Evolutionary conservation across 2,113 vertebrate species (phyloP).

Genomic region (Onychostoma macrolepis): DNA sequence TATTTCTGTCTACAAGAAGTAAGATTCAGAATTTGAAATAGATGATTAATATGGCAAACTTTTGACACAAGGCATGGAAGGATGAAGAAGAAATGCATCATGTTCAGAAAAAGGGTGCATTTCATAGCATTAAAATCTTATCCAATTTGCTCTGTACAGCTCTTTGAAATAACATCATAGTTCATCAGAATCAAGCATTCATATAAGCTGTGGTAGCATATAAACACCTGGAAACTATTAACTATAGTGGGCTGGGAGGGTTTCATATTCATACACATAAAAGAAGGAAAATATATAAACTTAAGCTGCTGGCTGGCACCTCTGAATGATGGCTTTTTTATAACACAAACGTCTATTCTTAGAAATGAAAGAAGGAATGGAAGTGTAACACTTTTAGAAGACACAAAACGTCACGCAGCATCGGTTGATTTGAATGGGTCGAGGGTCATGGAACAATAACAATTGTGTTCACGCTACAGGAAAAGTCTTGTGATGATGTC

Average conservation of each 20-base stretch:
- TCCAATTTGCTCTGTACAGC: background rate
- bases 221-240: background rate
- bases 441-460: constrained; percentile 41
- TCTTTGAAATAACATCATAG: background rate
- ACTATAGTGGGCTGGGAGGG: background rate
- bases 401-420: background rate
- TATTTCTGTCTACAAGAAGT: constrained; percentile 5
- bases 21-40: background rate
- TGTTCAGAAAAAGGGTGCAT: background rate
- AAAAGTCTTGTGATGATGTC: constrained; percentile 44
- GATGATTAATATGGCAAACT: background rate
- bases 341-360: background rate
- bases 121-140: background rate
- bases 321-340: background rate
- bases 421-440: background rate
- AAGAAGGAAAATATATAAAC: background rate
- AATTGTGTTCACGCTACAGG: constrained; percentile 14
- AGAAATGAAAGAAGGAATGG: background rate
- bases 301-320: background rate
- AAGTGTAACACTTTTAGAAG: background rate
- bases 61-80: background rate
- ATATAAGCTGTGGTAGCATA: background rate
- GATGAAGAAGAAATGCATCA: background rate
- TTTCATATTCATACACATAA: background rate
- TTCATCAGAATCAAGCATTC: background rate